Evolutionary conservation across 2,888 invertebrate genomes (phyloP).

Genomic region (Drosophila dives): DNA sequence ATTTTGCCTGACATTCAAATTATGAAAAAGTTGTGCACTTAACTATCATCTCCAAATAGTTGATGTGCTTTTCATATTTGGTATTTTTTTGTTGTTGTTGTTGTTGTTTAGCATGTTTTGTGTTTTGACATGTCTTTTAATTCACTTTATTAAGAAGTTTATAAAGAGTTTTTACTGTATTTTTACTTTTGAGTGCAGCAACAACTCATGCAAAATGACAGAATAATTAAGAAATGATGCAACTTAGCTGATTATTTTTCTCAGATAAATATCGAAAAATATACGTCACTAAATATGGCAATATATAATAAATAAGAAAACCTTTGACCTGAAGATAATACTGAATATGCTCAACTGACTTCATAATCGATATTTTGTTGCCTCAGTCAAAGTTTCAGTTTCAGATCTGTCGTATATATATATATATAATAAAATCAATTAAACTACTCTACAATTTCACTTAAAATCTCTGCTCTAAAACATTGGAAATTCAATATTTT

Average conservation of each 20-base stretch:
- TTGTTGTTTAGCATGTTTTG: constrained; percentile 5
- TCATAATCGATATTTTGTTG: background rate
- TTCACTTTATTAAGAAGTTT: constrained; percentile 38
- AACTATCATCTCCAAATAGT: constrained; percentile 30
- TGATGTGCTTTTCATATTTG: constrained; percentile 14
- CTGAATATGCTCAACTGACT: background rate
- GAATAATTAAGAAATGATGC: background rate
- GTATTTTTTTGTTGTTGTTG: constrained; percentile 17
- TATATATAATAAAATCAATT: background rate
- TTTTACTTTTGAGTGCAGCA: background rate
- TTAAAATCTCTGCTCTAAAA: constrained; percentile 5
- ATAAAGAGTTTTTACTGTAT: constrained; percentile 9
- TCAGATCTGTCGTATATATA: background rate
- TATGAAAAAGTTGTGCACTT: constrained; percentile 44
- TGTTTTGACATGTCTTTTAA: constrained; percentile 18
- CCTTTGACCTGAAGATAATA: background rate
- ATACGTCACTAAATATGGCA: background rate
- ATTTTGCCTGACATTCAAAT: constrained; percentile 42
- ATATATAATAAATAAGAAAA: background rate
- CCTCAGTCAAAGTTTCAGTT: background rate
- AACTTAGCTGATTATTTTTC: background rate
- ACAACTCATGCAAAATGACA: background rate
- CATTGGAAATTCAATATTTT: background rate
- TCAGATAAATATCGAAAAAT: background rate
- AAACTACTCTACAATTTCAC: background rate